Percentiles rank a stretch among this genome's conserved stretches.
Evolutionary conservation across 2,113 vertebrate species (phyloP).

Genomic region (Maccullochella peelii): DNA sequence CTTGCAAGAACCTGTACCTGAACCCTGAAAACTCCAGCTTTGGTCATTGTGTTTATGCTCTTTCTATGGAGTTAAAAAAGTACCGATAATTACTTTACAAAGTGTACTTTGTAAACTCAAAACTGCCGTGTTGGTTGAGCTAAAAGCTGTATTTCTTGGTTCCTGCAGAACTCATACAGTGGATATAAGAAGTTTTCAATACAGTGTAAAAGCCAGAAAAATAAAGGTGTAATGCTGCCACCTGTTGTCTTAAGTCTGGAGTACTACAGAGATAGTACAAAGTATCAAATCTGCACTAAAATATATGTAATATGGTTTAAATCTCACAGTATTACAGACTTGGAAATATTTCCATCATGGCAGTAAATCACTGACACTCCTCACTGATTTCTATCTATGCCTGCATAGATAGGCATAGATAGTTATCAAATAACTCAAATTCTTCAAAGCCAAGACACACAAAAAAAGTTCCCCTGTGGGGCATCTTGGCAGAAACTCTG

Average conservation of each 20-base stretch:
- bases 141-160: background rate
- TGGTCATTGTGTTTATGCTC: too few species aligned
- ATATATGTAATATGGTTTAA: background rate
- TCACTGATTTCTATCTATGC: background rate
- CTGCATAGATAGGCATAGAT: too few species aligned
- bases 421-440: slow-evolving; percentile 31
- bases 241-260: slow-evolving; percentile 21
- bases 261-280: background rate
- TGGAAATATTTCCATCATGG: background rate
- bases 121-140: background rate
- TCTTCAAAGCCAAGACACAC: slow-evolving; percentile 1
- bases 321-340: background rate
- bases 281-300: background rate
- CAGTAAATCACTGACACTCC: background rate
- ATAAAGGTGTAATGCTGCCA: slow-evolving; percentile 40
- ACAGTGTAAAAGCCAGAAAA: background rate
- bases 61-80: background rate
- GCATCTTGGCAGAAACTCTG: slow-evolving; percentile 45
- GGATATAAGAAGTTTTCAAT: background rate
- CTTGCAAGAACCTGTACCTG: too few species aligned
- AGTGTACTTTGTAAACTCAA: background rate
- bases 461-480: slow-evolving; percentile 20
- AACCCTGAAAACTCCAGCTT: too few species aligned
- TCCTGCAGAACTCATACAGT: background rate
- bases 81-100: background rate